A percentile compares a stretch with the other conserved stretches of the same genome.
These are phyloP conservation scores for Paramuricea clavata DNA, from an alignment of 92 coral and sea anemone species.

Conservation along the genomic window DNA sequence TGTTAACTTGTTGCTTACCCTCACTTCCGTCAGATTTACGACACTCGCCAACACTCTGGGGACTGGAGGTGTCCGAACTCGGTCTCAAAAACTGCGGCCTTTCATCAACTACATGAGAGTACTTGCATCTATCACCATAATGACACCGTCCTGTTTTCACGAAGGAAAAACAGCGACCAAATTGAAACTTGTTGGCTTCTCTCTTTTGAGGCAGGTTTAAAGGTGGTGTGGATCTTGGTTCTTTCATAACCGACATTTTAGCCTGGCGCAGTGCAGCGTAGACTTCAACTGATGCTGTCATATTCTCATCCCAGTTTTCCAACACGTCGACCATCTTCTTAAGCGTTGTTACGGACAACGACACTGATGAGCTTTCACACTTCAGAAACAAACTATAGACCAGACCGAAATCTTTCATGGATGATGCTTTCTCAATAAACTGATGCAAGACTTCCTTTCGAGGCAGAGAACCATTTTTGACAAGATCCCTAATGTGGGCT, in stretches of 20 bases:
- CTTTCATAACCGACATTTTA: background rate
- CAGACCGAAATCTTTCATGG: background rate
- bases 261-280: conserved; percentile 14
- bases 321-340: conserved; percentile 22
- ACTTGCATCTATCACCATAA: background rate
- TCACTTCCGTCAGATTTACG: background rate
- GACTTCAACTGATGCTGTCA: conserved; percentile 33
- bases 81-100: background rate
- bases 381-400: conserved; percentile 16
- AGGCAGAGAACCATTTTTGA: conserved; percentile 11
- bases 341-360: background rate
- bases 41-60: background rate
- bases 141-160: background rate
- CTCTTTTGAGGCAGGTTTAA: background rate
- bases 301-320: conserved; percentile 47
- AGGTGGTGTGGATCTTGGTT: background rate
- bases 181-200: conserved; percentile 1
- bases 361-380: background rate
- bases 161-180: background rate
- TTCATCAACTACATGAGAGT: background rate
- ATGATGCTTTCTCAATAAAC: conserved; percentile 15
- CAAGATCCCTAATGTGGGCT: background rate
- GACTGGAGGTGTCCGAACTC: background rate
- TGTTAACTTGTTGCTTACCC: background rate
- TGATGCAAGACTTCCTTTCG: background rate